Conservation (phyloP, 2,888 invertebrate species). For the Leptinotarsa tumamoca region DNA sequence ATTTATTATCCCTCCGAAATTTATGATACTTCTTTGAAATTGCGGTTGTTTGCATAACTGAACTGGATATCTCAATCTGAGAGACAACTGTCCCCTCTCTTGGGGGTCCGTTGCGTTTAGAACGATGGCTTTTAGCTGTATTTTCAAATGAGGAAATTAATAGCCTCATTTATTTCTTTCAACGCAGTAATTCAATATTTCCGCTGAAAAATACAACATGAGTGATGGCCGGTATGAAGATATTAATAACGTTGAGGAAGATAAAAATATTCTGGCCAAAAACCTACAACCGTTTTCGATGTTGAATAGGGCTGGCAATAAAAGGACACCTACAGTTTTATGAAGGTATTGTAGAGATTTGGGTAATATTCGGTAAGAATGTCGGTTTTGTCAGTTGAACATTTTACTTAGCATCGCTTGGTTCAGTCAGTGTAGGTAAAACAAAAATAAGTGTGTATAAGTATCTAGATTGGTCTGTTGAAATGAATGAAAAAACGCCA, state of each 20-base stretch:
- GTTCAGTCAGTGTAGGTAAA: conserved; percentile 8
- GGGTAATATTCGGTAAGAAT: conserved; percentile 22
- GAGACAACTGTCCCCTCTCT: conserved; percentile 36
- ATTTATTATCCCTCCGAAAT: conserved; percentile 48
- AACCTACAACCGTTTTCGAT: neutral
- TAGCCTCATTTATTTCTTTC: conserved; percentile 37
- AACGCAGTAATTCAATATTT: conserved; percentile 36
- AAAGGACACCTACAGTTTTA: conserved; percentile 32
- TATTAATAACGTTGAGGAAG: conserved; percentile 12
- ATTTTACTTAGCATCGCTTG: neutral
- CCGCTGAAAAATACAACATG: conserved; percentile 18
- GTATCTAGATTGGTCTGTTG: neutral
- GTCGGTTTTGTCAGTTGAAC: neutral
- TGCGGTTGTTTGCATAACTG: conserved; percentile 57
- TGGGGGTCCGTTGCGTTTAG: conserved; percentile 52
- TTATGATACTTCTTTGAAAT: conserved; percentile 52
- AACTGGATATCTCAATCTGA: conserved; percentile 56
- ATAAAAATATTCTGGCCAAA: neutral
- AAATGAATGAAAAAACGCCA: neutral
- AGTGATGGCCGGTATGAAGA: conserved; percentile 14
- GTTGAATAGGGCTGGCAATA: conserved; percentile 20
- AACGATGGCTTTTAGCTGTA: conserved; percentile 34
- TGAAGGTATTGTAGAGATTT: conserved; percentile 27
- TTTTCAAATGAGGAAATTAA: conserved; percentile 31
- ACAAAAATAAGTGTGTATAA: neutral